Conservation (phyloP, 1,140 invertebrate genomes). For the Spodoptera litura region DNA sequence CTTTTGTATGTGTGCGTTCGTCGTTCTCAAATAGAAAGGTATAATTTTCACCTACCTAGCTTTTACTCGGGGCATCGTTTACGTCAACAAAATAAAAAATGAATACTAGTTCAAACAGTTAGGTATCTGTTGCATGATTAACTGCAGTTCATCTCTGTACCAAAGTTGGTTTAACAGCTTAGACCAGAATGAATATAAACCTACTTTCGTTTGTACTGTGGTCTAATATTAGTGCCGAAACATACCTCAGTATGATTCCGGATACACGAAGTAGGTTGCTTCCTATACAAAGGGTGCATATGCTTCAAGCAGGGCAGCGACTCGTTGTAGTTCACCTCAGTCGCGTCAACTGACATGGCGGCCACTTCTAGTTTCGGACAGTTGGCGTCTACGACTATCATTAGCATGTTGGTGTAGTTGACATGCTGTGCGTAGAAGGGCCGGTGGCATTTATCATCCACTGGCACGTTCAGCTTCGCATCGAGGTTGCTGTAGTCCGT, state of each 20-base stretch:
- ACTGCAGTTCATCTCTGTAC: too few relatives aligned
- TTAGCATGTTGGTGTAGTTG: conserved; percentile 93
- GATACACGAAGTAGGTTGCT: conserved; percentile 89
- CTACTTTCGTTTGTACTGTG: neutral
- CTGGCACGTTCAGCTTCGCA: conserved; percentile 74
- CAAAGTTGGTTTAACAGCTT: too few relatives aligned
- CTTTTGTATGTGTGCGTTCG: too few relatives aligned
- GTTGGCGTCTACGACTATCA: conserved; percentile 92
- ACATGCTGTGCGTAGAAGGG: conserved; percentile 94
- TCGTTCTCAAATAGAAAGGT: too few relatives aligned
- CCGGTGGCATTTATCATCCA: conserved; percentile 78
- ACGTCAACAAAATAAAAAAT: too few relatives aligned
- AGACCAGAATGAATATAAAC: too few relatives aligned
- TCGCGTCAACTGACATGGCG: conserved; percentile 87
- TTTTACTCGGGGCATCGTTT: too few relatives aligned
- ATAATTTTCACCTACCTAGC: too few relatives aligned
- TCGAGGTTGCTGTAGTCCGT: conserved; percentile 74
- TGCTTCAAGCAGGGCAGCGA: conserved; percentile 89
- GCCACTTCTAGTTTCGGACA: conserved; percentile 86
- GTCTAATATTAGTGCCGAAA: conserved; percentile 14
- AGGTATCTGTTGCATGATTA: too few relatives aligned
- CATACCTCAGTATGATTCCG: conserved; percentile 90
- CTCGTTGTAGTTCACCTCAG: conserved; percentile 88
- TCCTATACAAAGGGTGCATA: conserved; percentile 87
- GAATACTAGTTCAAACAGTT: too few relatives aligned